Conservation (phyloP, 2,888 invertebrate genomes). For the Agrotis clavis region DNA sequence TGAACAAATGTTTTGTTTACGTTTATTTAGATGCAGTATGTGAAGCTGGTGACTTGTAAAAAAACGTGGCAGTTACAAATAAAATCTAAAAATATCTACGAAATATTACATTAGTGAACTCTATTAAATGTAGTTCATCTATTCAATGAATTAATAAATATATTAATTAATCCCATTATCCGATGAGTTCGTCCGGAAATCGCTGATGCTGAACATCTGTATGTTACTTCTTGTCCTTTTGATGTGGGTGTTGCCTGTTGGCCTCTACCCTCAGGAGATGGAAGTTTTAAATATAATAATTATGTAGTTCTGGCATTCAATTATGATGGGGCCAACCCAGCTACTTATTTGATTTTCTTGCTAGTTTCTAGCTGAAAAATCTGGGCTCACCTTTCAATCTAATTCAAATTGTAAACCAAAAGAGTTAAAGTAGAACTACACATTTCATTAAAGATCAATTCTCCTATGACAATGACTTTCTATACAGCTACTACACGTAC, state of each 20-base stretch:
- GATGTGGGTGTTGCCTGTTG: no score
- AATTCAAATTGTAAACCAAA: neutral
- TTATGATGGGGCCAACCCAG: neutral
- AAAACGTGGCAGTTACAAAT: neutral
- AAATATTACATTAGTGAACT: no score
- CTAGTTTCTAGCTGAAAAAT: neutral
- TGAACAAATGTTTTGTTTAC: slow-evolving; percentile 36
- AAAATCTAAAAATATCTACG: no score
- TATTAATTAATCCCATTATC: no score
- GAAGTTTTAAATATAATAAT: neutral
- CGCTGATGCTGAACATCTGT: no score
- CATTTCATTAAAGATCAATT: neutral
- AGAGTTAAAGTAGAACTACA: neutral
- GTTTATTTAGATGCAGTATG: slow-evolving; percentile 19
- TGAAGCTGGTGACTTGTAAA: neutral
- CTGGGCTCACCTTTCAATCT: neutral
- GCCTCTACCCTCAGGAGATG: neutral
- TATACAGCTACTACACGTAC: neutral
- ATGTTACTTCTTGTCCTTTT: no score
- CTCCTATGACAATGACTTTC: neutral
- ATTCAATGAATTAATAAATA: no score
- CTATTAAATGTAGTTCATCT: no score
- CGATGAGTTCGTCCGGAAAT: no score
- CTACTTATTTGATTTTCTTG: no score
- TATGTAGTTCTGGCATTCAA: neutral